Percentiles rank a stretch among this genome's conserved stretches.
These are phyloP conservation scores for Scolanthus callimorphus DNA, from an alignment of 92 coral and sea anemone species.

Conservation along the genomic window DNA sequence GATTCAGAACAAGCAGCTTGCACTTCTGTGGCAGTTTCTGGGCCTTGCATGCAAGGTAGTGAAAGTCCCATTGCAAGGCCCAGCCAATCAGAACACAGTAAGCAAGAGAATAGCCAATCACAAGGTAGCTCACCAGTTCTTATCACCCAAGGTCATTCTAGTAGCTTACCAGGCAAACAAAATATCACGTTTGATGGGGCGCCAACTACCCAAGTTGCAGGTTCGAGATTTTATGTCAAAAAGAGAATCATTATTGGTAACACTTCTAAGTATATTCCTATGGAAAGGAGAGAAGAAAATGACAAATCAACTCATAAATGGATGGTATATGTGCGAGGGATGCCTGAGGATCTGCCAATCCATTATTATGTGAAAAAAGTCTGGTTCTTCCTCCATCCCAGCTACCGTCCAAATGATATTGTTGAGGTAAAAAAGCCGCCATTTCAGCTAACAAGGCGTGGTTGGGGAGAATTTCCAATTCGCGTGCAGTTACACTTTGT, in stretches of 20 bases:
- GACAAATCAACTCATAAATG: constrained; percentile 98
- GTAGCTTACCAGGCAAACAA: no score
- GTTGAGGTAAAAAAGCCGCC: constrained; percentile 95
- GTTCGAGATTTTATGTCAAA: constrained; percentile 90
- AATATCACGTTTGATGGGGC: no score
- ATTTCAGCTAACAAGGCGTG: constrained; percentile 91
- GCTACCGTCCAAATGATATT: constrained; percentile 97
- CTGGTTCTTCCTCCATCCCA: constrained; percentile 98
- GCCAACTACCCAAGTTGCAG: no score
- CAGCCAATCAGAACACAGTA: no score
- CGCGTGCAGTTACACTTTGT: constrained; percentile 94
- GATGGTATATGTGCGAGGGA: constrained; percentile 99
- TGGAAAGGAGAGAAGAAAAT: constrained; percentile 85
- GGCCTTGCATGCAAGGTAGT: no score
- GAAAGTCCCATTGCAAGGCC: no score
- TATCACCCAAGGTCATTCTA: no score
- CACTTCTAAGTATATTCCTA: constrained; percentile 87
- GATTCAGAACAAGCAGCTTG: no score
- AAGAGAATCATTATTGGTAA: constrained; percentile 90
- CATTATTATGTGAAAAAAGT: constrained; percentile 78
- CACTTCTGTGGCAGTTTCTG: no score
- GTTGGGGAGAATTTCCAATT: constrained; percentile 99
- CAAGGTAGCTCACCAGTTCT: no score
- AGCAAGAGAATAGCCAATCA: no score
- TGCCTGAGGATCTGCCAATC: constrained; percentile 73